phyloP scores from a whole-genome alignment of 2,113 vertebrate species.

The Platichthys stellatus region DNA sequence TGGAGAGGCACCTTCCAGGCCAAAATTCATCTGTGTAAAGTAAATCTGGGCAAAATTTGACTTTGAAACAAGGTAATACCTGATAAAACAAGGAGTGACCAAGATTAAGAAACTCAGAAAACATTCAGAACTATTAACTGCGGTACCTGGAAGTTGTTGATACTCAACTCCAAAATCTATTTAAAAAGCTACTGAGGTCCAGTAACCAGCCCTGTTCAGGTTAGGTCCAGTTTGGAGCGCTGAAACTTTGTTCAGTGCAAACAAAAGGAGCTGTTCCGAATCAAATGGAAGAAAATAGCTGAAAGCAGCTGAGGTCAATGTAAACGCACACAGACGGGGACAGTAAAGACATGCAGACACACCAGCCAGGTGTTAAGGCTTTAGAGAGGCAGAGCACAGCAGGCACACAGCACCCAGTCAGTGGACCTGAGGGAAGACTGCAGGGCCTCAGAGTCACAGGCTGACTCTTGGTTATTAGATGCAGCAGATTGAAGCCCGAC shows the following conservation, averaged over 20 bases:
- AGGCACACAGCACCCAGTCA: constrained; percentile 89
- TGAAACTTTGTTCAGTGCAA: not conserved
- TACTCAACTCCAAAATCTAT: not conserved
- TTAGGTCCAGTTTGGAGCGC: constrained; percentile 1
- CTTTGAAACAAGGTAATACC: not conserved
- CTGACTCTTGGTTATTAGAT: constrained; percentile 99
- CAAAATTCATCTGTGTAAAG: no score
- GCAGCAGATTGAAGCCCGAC: constrained; percentile 99
- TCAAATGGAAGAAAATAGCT: constrained; percentile 4
- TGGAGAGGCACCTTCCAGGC: not conserved
- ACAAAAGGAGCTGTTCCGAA: not conserved
- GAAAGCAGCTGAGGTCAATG: constrained; percentile 4
- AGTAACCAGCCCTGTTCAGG: not conserved
- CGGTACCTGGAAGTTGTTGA: not conserved
- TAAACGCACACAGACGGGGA: constrained; percentile 29
- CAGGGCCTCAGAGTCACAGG: constrained; percentile 95
- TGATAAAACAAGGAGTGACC: not conserved
- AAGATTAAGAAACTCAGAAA: not conserved
- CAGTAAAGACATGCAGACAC: constrained; percentile 81
- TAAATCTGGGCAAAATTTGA: not conserved
- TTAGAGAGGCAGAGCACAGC: constrained; percentile 74
- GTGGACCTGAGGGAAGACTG: constrained; percentile 97
- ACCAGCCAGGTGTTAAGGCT: constrained; percentile 74
- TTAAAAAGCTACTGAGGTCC: not conserved
- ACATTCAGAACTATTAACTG: not conserved